phyloP scores from a whole-genome alignment of 2,888 invertebrate genomes.

The Drosophila sordidapex region DNA sequence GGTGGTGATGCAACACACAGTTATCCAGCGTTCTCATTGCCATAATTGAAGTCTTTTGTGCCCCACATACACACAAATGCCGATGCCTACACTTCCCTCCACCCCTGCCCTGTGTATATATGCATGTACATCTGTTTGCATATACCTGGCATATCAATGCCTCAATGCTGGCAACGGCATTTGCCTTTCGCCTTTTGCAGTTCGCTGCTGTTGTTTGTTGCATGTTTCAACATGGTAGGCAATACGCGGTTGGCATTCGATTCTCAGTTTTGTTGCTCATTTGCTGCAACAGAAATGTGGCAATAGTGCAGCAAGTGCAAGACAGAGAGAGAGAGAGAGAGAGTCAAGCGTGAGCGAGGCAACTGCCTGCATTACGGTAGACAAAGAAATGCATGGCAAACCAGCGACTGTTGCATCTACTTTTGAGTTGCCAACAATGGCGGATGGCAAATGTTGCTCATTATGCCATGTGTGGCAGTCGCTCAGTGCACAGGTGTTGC shows the following conservation, averaged over 20 bases:
- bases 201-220: constrained; percentile 6
- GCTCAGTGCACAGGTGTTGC: constrained; percentile 11
- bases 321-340: no score
- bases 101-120: no score
- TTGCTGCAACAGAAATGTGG: constrained; percentile 14
- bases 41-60: constrained; percentile 55
- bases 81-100: not conserved
- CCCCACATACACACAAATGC: not conserved
- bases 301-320: not conserved
- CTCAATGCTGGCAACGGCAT: constrained; percentile 2
- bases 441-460: constrained; percentile 43
- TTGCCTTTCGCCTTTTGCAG: not conserved
- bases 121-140: not conserved
- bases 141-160: constrained; percentile 8
- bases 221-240: constrained; percentile 6
- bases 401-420: constrained; percentile 41
- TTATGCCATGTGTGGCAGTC: constrained; percentile 25
- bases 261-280: constrained; percentile 33
- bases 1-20: constrained; percentile 45
- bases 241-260: constrained; percentile 19
- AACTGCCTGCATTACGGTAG: not conserved
- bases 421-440: constrained; percentile 12
- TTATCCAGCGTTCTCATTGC: constrained; percentile 50
- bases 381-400: constrained; percentile 63
- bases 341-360: not conserved